Evolutionary conservation across 2,113 vertebrate species (phyloP).

Genomic region (Pampusana beccarii): DNA sequence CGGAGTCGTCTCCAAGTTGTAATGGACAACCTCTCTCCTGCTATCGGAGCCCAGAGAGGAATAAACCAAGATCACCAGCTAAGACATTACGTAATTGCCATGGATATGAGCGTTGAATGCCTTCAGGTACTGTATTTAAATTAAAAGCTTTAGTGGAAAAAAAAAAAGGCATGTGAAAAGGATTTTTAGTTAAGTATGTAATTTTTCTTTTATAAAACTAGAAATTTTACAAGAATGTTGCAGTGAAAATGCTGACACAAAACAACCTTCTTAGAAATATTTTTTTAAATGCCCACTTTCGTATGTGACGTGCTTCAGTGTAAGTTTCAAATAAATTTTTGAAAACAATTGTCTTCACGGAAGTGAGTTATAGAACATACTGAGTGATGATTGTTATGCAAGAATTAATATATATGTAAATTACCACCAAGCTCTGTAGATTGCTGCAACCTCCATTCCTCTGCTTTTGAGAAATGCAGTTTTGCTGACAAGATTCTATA

Average conservation of each 20-base stretch:
- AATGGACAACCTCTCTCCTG: neutral
- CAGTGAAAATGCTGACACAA: neutral
- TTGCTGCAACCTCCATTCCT: neutral
- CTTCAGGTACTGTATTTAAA: neutral
- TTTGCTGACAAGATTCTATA: neutral
- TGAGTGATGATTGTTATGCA: neutral
- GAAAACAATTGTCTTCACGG: neutral
- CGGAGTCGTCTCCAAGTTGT: neutral
- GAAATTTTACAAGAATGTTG: neutral
- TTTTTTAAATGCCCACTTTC: neutral
- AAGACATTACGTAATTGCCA: neutral
- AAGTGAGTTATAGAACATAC: neutral
- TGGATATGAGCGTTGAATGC: neutral
- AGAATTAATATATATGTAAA: neutral
- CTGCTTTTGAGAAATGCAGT: neutral
- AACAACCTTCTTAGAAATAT: neutral
- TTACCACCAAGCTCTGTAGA: neutral
- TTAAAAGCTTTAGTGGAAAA: neutral
- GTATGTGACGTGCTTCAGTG: neutral
- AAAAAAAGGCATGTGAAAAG: neutral
- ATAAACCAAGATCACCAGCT: conserved; percentile 27
- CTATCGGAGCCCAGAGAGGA: neutral
- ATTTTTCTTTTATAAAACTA: neutral
- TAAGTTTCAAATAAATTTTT: neutral
- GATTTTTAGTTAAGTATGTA: neutral